Evolutionary conservation across 2,113 vertebrate genomes (phyloP), one percentile per base, ranked within the genome.

Genomic region (Probosciger aterrimus): DNA sequence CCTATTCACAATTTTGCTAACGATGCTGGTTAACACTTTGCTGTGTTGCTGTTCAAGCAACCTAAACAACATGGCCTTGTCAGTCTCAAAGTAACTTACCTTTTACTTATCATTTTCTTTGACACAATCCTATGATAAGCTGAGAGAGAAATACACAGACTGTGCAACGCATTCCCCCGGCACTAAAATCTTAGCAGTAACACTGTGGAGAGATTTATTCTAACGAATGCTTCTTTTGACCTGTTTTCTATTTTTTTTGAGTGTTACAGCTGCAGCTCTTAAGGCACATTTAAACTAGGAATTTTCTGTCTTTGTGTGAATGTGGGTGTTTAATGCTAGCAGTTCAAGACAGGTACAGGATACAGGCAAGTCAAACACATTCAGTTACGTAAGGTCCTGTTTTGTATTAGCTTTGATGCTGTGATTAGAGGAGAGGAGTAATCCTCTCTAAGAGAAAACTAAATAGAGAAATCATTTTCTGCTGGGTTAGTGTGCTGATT

Each of bases 101-200:
- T 82, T 80, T 81, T 86, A 43, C 73, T 92, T 77, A 50, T 64
- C 16, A 27, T 78, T 75, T 94, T 46, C 77, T 96, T 82, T 96
- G 88, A 95, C 91, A 94, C 11, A 16, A 28, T 75, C 39, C 55
- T 86, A 77, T 89, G 76, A 90, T 90, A 92, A 90, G 4, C n/a
- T 68, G 69, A 68, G 90, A 90, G 59, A 93, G 37, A 86, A 94
- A 96, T 65, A 81, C 31, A 27, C 86, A 95, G 37, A 35, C 43
- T 78, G 47, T 41, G 35, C 50, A 75, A 67, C 17, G 10, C 50
- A 75, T 82, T 95, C 73, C 86, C 62, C 33, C 0, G 3, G 76
- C 81, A 41, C 18, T 83, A 31, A 68, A 90, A 75, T 75, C 76
- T 60, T 60, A 68, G 30, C 60, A n/a, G 55, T 19, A 75, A 39